Base-by-base conservation (phyloP, 2,797 vertebrate species). In the Microchirus variegatus region DNA sequence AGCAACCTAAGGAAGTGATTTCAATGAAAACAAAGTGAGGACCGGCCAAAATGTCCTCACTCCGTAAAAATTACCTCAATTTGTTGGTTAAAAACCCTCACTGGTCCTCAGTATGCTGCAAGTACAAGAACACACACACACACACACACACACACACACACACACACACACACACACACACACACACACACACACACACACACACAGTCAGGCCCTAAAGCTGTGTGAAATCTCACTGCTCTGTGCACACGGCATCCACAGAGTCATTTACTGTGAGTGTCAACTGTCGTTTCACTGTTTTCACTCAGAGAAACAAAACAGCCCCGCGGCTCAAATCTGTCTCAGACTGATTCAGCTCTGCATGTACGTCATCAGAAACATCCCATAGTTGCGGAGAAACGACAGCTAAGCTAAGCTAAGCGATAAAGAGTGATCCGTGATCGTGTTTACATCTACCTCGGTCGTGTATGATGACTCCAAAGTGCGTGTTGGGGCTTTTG, bases 381-480 rank as follows among this genome's bases (percentile, higher is more conserved):
- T n/a, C n/a, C n/a, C n/a, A n/a, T n/a, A n/a, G n/a, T n/a, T n/a
- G n/a, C n/a, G n/a, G n/a, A n/a, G n/a, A n/a, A n/a, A n/a, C n/a
- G n/a, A n/a, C n/a, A n/a, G n/a, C n/a, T n/a, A n/a, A n/a, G n/a
- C n/a, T n/a, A n/a, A n/a, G n/a, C n/a, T n/a, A n/a, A n/a, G n/a
- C n/a, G n/a, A n/a, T n/a, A n/a, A n/a, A n/a, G n/a, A n/a, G n/a
- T n/a, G n/a, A n/a, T n/a, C n/a, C n/a, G 31, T 6, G 31, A 31
- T 31, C 4, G 41, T 4, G 41, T 42, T 42, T 42, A 42, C 12
- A 42, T 42, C 15, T 77, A 94, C 93, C 92, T 90, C 93, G 60
- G 69, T 98, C 96, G 0, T 94, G 93, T 16, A 96, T 94, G 44
- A 98, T 76, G 5, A 96, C 96, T 1, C 96, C 97, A 0, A 95